Percentiles rank a stretch among this genome's conserved stretches.
Evolutionary conservation across 2,888 invertebrate species (phyloP).

Genomic region (Xestia rhomboidea): DNA sequence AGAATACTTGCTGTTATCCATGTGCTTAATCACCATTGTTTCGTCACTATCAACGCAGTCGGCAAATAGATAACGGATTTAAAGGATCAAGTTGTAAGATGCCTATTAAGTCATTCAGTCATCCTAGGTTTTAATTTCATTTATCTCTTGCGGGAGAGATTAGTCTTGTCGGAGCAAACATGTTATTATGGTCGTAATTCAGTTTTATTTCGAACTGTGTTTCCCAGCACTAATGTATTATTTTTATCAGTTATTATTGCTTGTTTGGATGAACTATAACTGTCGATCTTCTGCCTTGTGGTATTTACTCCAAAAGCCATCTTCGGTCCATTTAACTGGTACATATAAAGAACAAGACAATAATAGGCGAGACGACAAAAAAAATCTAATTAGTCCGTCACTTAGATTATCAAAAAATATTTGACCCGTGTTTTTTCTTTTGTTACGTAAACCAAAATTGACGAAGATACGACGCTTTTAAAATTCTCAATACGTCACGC

Average conservation of each 20-base stretch:
- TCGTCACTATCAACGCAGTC: conserved; percentile 44
- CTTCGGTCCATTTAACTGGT: neutral
- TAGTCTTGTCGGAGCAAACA: conserved; percentile 23
- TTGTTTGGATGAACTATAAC: neutral
- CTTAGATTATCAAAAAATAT: too few species aligned
- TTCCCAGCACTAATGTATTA: neutral
- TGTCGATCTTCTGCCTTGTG: neutral
- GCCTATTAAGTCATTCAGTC: conserved; percentile 45
- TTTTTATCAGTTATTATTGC: neutral
- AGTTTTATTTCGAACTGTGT: conserved; percentile 31
- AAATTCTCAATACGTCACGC: too few species aligned
- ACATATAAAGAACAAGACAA: neutral
- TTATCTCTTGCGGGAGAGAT: conserved; percentile 27
- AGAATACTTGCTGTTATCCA: conserved; percentile 41
- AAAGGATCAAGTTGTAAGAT: conserved; percentile 50
- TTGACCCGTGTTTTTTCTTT: too few species aligned
- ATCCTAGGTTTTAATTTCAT: conserved; percentile 14
- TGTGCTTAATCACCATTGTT: conserved; percentile 40
- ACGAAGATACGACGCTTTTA: too few species aligned
- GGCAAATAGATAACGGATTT: conserved; percentile 51
- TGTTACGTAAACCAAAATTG: too few species aligned
- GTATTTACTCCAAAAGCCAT: neutral
- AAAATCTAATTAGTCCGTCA: too few species aligned
- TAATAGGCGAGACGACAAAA: too few species aligned
- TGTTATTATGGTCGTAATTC: conserved; percentile 6